Percentiles rank a stretch among this genome's conserved stretches.
These are phyloP conservation scores for Vulpes ferrilata DNA, from an alignment of 2,113 vertebrate species.

Conservation along the genomic window DNA sequence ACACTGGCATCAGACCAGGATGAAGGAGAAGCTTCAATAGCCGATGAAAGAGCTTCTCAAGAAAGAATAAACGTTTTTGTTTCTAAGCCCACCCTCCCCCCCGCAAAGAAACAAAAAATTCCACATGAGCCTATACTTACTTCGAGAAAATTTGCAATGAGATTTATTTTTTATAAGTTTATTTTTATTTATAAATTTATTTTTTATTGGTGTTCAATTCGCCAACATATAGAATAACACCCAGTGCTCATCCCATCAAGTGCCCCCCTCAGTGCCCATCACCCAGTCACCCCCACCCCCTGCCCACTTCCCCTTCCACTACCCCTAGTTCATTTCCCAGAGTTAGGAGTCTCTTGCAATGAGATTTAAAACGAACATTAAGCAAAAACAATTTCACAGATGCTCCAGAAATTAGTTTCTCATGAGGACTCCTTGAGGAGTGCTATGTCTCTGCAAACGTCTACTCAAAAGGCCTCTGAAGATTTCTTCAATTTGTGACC, in stretches of 20 bases:
- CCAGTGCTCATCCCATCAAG: too few species aligned
- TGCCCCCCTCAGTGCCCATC: too few species aligned
- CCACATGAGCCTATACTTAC: not conserved
- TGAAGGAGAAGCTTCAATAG: not conserved
- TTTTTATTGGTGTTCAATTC: too few species aligned
- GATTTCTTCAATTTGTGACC: not conserved
- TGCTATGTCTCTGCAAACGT: not conserved
- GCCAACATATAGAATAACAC: too few species aligned
- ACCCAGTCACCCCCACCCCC: too few species aligned
- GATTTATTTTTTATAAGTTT: not conserved
- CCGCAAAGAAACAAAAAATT: not conserved
- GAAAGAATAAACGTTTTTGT: not conserved
- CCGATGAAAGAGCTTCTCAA: not conserved
- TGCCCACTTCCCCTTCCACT: too few species aligned
- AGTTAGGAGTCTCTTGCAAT: not conserved
- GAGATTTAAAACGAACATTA: constrained; percentile 36
- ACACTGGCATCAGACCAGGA: not conserved
- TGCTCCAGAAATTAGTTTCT: not conserved
- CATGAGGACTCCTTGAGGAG: not conserved
- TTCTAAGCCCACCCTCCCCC: not conserved
- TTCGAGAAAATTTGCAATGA: constrained; percentile 42
- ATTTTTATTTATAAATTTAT: too few species aligned
- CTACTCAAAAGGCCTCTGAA: not conserved
- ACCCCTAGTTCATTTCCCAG: too few species aligned
- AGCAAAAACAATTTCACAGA: not conserved